phyloP scores from a whole-genome alignment of 2,888 invertebrate genomes.

The Diachrysia chrysitis region DNA sequence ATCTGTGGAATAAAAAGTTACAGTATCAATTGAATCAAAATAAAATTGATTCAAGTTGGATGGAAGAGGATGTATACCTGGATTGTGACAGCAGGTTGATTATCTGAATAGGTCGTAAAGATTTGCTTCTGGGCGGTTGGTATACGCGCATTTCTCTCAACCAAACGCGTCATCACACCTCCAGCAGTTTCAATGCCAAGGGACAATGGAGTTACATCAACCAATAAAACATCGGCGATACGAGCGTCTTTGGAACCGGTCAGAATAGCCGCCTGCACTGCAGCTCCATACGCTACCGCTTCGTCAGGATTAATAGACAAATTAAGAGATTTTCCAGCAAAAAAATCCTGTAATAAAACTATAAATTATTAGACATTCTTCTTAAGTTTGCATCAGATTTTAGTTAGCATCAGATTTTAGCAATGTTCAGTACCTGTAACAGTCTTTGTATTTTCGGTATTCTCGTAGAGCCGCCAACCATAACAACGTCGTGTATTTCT shows the following conservation, averaged over 20 bases:
- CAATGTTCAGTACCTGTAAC: constrained; percentile 84
- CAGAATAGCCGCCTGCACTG: constrained; percentile 97
- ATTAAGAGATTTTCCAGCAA: constrained; percentile 95
- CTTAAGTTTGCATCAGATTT: no score
- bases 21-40: background rate
- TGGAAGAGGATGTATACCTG: constrained; percentile 85
- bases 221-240: constrained; percentile 95
- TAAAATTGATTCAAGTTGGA: background rate
- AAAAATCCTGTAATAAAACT: constrained; percentile 89
- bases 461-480: constrained; percentile 97
- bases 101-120: constrained; percentile 97
- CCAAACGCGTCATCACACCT: constrained; percentile 95
- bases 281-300: constrained; percentile 97
- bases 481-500: constrained; percentile 94
- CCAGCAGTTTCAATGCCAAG: constrained; percentile 95
- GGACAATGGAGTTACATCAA: constrained; percentile 94
- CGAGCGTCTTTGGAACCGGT: constrained; percentile 91
- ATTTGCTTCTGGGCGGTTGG: constrained; percentile 94
- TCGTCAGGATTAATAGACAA: constrained; percentile 97
- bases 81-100: constrained; percentile 96
- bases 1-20: constrained; percentile 80
- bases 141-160: constrained; percentile 94
- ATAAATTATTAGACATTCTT: constrained; percentile 8
- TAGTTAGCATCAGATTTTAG: no score
- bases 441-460: constrained; percentile 97